phyloP scores from a whole-genome alignment of 2,113 vertebrate genomes.

The Thryonomys swinderianus region DNA sequence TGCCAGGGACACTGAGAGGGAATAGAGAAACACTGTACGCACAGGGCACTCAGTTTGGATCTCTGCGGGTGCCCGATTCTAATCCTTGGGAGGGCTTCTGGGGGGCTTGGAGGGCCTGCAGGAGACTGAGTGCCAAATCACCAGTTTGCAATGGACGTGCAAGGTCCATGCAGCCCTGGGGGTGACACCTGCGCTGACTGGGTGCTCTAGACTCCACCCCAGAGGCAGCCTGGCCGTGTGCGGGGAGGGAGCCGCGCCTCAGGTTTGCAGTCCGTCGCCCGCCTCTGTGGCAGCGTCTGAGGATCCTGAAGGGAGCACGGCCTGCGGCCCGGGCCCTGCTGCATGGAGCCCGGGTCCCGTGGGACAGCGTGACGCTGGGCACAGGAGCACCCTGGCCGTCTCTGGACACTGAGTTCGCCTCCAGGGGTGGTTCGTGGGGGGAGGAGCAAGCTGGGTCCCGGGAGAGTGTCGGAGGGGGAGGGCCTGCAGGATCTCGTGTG shows the following conservation, averaged over 20 bases:
- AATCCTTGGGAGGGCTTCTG: background rate
- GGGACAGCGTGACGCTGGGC: background rate
- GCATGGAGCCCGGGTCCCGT: background rate
- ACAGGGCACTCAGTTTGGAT: background rate
- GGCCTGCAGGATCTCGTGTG: background rate
- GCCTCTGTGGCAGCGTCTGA: background rate
- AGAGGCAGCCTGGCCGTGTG: background rate
- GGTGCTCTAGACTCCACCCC: background rate
- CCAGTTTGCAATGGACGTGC: background rate
- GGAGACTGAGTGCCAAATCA: background rate
- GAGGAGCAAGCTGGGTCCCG: rapidly evolving
- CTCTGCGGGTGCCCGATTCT: background rate
- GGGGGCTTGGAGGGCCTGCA: too few species aligned
- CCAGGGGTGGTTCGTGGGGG: background rate
- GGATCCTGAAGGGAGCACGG: background rate
- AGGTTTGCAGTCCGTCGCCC: background rate
- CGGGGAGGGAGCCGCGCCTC: background rate
- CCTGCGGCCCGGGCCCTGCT: rapidly evolving
- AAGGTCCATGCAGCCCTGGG: background rate
- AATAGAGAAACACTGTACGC: too few species aligned
- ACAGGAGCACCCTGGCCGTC: background rate
- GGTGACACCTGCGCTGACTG: background rate
- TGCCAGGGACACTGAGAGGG: background rate
- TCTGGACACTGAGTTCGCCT: background rate
- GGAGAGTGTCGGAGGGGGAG: background rate